A percentile compares a stretch with the other conserved stretches of the same genome.
phyloP scores from a whole-genome alignment of 2,797 vertebrate genomes.

The Onychomys arenicola region DNA sequence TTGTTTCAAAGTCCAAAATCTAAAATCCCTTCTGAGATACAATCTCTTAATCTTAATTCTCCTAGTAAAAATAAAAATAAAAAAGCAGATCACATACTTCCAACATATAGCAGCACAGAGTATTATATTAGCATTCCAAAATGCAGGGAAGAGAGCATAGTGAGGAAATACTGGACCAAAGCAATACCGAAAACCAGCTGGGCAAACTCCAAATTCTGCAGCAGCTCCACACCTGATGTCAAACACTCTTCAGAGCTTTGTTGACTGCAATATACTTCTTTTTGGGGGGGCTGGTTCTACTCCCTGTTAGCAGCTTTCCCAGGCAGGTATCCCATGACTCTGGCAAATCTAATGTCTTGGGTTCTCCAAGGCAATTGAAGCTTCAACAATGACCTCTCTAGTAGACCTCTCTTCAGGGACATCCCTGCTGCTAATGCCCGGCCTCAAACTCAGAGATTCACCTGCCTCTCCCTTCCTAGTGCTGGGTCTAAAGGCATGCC shows the following conservation, averaged over 20 bases:
- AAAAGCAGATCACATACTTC: neutral
- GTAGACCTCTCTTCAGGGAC: neutral
- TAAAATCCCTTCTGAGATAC: neutral
- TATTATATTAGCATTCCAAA: neutral
- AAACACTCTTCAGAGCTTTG: too few relatives aligned
- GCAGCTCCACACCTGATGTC: too few relatives aligned
- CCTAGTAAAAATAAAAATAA: neutral
- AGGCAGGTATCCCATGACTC: too few relatives aligned
- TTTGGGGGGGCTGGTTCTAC: too few relatives aligned
- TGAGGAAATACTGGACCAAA: neutral
- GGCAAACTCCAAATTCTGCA: too few relatives aligned
- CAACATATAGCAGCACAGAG: neutral
- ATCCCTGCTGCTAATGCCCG: neutral
- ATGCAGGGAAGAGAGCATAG: neutral
- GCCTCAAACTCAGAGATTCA: neutral
- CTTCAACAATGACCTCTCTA: neutral
- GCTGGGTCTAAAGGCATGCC: neutral
- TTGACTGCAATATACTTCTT: too few relatives aligned
- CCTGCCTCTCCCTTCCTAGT: neutral
- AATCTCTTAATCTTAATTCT: neutral
- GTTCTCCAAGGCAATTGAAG: too few relatives aligned
- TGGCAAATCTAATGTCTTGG: too few relatives aligned
- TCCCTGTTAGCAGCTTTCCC: too few relatives aligned
- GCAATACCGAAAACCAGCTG: neutral
- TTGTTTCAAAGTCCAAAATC: neutral